Evolutionary conservation across 2,888 invertebrate genomes (phyloP).

Genomic region (Micoletzkya japonica): DNA sequence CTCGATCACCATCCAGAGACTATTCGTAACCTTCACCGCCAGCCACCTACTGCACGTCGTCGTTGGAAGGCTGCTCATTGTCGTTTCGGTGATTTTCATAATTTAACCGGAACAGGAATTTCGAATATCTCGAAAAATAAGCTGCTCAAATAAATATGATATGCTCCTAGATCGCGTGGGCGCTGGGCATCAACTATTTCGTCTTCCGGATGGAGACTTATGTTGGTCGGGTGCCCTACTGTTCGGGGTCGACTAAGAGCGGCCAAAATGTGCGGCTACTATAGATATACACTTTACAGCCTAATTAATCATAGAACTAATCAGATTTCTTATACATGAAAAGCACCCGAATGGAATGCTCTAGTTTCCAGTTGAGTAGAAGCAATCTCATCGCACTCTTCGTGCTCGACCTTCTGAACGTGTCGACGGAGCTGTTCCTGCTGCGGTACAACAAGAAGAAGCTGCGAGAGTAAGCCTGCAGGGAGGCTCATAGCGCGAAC

Average conservation of each 20-base stretch:
- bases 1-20: conserved; percentile 14
- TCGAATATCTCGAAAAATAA: neutral
- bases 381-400: neutral
- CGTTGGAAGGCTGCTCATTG: neutral
- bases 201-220: conserved; percentile 2
- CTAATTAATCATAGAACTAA: too few relatives aligned
- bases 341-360: too few relatives aligned
- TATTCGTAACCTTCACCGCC: neutral
- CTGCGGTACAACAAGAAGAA: conserved; percentile 19
- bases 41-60: neutral
- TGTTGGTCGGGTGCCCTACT: conserved; percentile 8
- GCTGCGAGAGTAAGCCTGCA: too few relatives aligned
- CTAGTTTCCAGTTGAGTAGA: neutral
- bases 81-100: neutral
- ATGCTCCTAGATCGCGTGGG: too few relatives aligned
- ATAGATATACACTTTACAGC: neutral
- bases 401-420: neutral
- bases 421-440: neutral
- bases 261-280: neutral
- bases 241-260: neutral
- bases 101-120: too few relatives aligned
- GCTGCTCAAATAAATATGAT: neutral
- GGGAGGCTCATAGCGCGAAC: too few relatives aligned
- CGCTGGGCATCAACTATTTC: neutral
- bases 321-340: too few relatives aligned